These are phyloP conservation scores for Aphelocoma californica DNA, from an alignment of 2,797 vertebrate genomes.

Conservation along the genomic window DNA sequence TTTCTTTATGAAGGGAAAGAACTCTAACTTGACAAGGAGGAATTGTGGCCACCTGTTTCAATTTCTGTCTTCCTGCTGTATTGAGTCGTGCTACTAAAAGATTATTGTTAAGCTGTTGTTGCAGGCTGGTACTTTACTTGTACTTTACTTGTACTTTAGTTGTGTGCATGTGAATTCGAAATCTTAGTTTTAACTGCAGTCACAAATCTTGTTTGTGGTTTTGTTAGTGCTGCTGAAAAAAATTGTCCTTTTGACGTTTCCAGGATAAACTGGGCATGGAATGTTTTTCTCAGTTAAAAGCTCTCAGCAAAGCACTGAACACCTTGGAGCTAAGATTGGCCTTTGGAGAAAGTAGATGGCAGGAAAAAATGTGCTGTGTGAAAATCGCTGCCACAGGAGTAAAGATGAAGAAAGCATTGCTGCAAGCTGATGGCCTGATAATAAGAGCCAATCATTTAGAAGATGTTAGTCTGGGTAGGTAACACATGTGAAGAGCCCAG, in stretches of 20 bases:
- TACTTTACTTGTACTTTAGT: not conserved
- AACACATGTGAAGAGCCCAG: not conserved
- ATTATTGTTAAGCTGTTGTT: not conserved
- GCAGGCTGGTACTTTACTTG: not conserved
- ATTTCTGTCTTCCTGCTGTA: not conserved
- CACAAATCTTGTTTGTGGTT: not conserved
- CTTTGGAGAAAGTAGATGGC: constrained; percentile 67
- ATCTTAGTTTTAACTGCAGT: not conserved
- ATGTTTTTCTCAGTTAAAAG: constrained; percentile 81
- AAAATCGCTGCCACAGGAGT: constrained; percentile 79
- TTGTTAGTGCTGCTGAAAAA: not conserved
- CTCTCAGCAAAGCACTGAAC: constrained; percentile 80
- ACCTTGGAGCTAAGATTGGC: constrained; percentile 74
- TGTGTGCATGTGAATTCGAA: not conserved
- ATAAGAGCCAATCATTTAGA: constrained; percentile 86
- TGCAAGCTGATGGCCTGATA: constrained; percentile 86
- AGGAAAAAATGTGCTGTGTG: constrained; percentile 80
- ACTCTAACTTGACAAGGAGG: not conserved
- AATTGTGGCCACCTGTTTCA: not conserved
- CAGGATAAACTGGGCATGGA: constrained; percentile 86
- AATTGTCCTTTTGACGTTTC: not conserved
- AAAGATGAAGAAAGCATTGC: constrained; percentile 83
- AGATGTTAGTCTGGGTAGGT: constrained; percentile 82
- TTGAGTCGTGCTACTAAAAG: not conserved
- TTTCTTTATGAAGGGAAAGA: not conserved